Conservation (phyloP, 2,888 invertebrate genomes). For the Trissonchulus latispiculum region DNA sequence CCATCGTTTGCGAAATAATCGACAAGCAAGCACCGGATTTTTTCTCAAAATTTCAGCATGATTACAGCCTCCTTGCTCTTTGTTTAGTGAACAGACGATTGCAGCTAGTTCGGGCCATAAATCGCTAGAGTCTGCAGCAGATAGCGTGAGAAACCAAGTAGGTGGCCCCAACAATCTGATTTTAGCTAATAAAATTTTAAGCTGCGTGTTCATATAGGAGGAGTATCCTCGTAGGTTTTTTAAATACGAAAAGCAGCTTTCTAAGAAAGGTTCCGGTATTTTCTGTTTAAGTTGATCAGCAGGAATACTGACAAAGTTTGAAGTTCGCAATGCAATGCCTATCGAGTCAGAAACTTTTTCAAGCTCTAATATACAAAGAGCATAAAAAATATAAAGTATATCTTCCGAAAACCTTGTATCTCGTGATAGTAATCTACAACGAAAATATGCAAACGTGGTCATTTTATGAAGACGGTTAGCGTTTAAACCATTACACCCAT, state of each 20-base stretch:
- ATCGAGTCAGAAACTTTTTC: neutral
- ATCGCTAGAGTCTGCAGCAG: neutral
- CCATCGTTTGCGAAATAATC: too few species aligned
- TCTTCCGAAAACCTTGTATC: neutral
- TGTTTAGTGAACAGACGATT: too few species aligned
- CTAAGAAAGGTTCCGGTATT: neutral
- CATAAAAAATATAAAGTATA: neutral
- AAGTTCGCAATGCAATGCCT: neutral
- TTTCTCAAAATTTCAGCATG: too few species aligned
- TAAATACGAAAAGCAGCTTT: neutral
- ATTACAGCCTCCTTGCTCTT: too few species aligned
- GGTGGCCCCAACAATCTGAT: neutral
- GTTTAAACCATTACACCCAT: neutral
- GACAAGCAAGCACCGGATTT: too few species aligned
- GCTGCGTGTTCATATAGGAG: neutral
- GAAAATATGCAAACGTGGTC: neutral
- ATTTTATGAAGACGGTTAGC: neutral
- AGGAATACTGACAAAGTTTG: neutral
- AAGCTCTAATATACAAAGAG: neutral
- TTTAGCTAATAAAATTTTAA: neutral
- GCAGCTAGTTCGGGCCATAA: neutral
- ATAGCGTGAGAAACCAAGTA: neutral
- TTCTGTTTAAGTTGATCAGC: neutral
- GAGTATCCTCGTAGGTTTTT: neutral
- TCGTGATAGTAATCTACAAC: neutral